Evolutionary conservation across 2,797 vertebrate genomes (phyloP).

Genomic region (Micromesistius poutassou): DNA sequence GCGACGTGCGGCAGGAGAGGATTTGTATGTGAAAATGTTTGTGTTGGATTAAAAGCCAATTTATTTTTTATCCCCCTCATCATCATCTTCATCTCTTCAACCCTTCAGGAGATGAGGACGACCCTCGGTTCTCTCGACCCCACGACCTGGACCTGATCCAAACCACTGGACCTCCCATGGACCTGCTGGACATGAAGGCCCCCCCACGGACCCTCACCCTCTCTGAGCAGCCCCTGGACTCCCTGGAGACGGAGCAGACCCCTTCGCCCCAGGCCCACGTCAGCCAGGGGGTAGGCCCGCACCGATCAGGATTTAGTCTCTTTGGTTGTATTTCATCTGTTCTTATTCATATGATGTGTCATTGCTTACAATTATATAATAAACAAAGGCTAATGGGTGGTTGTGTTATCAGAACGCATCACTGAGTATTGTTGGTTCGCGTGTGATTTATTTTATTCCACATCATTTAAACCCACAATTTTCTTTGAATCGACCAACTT

Average conservation of each 20-base stretch:
- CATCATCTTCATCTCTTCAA: not conserved
- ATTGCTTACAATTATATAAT: not conserved
- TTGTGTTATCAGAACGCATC: too few relatives aligned
- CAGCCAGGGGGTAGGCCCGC: conserved; percentile 75
- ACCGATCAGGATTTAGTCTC: not conserved
- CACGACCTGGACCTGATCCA: conserved; percentile 93
- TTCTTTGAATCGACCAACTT: not conserved
- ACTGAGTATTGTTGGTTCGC: too few relatives aligned
- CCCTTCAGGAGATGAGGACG: conserved; percentile 77
- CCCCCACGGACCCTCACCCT: conserved; percentile 93
- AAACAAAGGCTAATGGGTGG: not conserved
- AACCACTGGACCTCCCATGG: conserved; percentile 78
- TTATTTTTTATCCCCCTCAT: not conserved
- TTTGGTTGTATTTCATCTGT: not conserved
- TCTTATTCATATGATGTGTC: not conserved
- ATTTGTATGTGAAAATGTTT: not conserved
- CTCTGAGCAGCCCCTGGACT: conserved; percentile 88
- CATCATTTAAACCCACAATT: not conserved
- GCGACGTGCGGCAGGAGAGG: not conserved
- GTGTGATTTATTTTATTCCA: not conserved
- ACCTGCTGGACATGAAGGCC: conserved; percentile 88
- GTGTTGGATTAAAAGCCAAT: not conserved
- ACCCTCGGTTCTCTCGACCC: conserved; percentile 80
- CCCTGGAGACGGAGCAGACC: conserved; percentile 86
- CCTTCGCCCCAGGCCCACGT: conserved; percentile 68